A percentile compares a stretch with the other conserved stretches of the same genome.
phyloP scores from a whole-genome alignment of 2,113 vertebrate genomes.

The Prionailurus viverrinus region DNA sequence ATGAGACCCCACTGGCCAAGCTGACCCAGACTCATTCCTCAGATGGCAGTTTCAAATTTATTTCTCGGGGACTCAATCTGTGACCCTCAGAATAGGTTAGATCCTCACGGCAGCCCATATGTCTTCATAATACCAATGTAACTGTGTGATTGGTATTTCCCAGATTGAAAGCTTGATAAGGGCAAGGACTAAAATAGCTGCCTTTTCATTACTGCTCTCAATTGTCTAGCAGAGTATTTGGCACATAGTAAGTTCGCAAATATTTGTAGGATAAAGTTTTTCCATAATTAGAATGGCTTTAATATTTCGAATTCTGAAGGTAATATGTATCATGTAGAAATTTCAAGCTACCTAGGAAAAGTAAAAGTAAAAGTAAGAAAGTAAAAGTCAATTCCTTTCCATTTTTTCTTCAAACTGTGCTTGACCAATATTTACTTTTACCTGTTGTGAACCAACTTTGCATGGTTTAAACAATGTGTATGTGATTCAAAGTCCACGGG shows the following conservation, averaged over 20 bases:
- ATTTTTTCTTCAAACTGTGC: not conserved
- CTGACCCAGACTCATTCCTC: not conserved
- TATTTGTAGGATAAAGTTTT: constrained; percentile 11
- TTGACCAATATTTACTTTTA: constrained; percentile 36
- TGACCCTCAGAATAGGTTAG: not conserved
- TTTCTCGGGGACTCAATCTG: not conserved
- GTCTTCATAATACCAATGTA: not conserved
- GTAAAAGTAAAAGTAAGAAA: not conserved
- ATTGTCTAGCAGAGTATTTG: not conserved
- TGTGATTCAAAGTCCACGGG: not conserved
- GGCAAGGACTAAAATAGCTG: not conserved
- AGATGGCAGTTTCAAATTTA: not conserved
- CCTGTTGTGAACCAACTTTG: not conserved
- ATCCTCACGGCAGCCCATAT: not conserved
- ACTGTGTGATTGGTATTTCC: not conserved
- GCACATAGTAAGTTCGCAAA: not conserved
- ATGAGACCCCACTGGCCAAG: not conserved
- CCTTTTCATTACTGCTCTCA: not conserved
- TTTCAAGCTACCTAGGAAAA: not conserved
- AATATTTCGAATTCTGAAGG: constrained; percentile 42
- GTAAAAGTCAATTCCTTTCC: not conserved
- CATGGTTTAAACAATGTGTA: not conserved
- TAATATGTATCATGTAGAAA: not conserved
- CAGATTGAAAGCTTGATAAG: not conserved
- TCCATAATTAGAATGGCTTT: not conserved